Evolutionary conservation across 2,113 vertebrate species (phyloP).

Genomic region (Recurvirostra avosetta): DNA sequence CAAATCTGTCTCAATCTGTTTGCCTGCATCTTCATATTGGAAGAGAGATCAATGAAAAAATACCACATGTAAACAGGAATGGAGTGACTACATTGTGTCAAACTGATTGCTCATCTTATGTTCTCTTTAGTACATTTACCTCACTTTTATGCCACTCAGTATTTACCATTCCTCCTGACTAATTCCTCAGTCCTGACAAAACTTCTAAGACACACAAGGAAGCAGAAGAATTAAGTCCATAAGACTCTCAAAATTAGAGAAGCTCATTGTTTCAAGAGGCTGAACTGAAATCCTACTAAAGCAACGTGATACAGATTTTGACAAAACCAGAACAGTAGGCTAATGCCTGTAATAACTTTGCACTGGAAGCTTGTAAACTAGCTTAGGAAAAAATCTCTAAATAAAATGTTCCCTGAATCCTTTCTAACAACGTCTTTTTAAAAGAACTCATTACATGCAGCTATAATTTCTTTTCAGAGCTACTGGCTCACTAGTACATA

Average conservation of each 20-base stretch:
- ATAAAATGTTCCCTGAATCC: neutral
- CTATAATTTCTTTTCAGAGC: neutral
- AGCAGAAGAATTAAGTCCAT: neutral
- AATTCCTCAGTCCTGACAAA: neutral
- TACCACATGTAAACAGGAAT: neutral
- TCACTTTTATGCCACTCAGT: neutral
- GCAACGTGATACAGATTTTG: neutral
- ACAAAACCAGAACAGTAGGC: neutral
- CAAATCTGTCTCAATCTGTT: neutral
- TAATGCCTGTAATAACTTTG: neutral
- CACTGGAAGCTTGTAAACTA: neutral
- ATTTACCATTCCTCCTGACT: neutral
- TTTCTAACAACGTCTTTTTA: neutral
- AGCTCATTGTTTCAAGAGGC: slow-evolving; percentile 40
- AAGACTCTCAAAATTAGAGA: neutral
- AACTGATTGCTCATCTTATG: neutral
- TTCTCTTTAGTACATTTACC: neutral
- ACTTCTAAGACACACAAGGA: neutral
- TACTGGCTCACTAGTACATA: neutral
- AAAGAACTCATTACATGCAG: neutral
- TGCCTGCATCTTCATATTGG: neutral
- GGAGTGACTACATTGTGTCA: neutral
- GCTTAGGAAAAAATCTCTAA: neutral
- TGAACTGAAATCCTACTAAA: slow-evolving; percentile 47
- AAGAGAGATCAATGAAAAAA: neutral